Base-by-base conservation (phyloP, 2,888 invertebrate species). In the Drosophila vallismaia region DNA sequence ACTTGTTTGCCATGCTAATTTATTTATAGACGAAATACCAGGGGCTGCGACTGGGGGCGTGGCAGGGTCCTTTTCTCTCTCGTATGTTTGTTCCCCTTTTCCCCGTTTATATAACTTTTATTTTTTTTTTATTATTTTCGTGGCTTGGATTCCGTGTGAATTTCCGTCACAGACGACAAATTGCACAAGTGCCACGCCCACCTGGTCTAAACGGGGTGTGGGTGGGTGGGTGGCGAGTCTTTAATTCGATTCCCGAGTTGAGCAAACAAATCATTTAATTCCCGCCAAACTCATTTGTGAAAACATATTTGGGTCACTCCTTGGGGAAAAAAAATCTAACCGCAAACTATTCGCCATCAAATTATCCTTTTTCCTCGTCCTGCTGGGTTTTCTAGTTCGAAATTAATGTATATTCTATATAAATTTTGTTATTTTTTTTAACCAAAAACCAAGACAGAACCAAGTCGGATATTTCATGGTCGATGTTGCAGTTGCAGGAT, bases 1-100 rank as follows among this genome's bases (percentile, higher is more conserved):
- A 73, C 76, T 81, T 89, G 80, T 87, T 88, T 84, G 77, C 86
- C 71, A 83, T 85, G 77, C 85, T 88, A 88, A 89, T 89, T 88
- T 88, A 88, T 89, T 88, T 88, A 89, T 87, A 75, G 88, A 86
- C 77, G 76, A 66, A 79, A 51, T 53, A n/a, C 5, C 10, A 31
- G 53, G 28, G 28, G 28, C 28, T 28, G 19, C 2, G 2, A 2
- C 19, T 19, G 19, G 19, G 19, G 19, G 19, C 19, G 19, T 19
- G 19, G 19, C 19, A 19, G 19, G 1, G 2, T 19, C 19, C 19
- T 19, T 19, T 19, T 19, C 19, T 19, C 19, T 19, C 19, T 19
- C 12, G 6, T 36, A 36, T n/a, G 36, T 12, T 36, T 36, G 36
- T 55, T 63, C 57, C 46, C 36, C 42, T 56, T 44, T 19, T 48